Evolutionary conservation across 2,113 vertebrate species (phyloP), one percentile per base, ranked within the genome.

Genomic region (Lynx canadensis): DNA sequence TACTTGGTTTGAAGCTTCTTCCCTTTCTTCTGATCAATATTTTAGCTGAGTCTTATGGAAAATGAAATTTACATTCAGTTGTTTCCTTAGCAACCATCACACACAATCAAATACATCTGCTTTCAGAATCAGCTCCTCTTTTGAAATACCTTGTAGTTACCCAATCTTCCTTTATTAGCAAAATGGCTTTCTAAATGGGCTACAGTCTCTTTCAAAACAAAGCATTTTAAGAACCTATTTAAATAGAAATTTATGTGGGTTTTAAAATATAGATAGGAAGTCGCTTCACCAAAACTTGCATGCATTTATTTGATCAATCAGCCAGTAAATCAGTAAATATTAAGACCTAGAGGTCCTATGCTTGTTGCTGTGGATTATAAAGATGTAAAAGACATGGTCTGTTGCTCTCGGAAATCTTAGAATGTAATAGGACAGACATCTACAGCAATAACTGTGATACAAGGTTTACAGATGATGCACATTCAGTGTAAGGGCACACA

Each of bases 41-140:
- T 96, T 98, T 96, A 98, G 93, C 60, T 33, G 60, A 82, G 27
- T 86, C 52, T 92, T 97, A 97, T 21, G 38, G 95, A 97, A 97
- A 94, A 93, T 93, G 52, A 96, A 97, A 97, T 97, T 96, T 98
- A 79, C 65, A 95, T 94, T 94, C 74, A 96, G 81, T 63, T 97
- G 82, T 96, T 98, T 65, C 89, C 86, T 97, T 97, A 97, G 95
- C 91, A 97, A 95, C 86, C 91, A 91, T 92, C 87, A 91, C 48
- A 86, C 48, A 96, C 93, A 97, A 97, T 95, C 83, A 97, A 97
- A 94, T 94, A 92, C 48, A 97, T 93, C 89, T 97, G 63, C 55
- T 93, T 95, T 97, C 36, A 94, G 68, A 98, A 93, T 96, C 85
- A 87, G 86, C 80, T 96, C 48, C 8, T 96, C 69, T 93, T 93